These are phyloP conservation scores for Psettodes erumei DNA, from an alignment of 2,113 vertebrate species.

Conservation along the genomic window DNA sequence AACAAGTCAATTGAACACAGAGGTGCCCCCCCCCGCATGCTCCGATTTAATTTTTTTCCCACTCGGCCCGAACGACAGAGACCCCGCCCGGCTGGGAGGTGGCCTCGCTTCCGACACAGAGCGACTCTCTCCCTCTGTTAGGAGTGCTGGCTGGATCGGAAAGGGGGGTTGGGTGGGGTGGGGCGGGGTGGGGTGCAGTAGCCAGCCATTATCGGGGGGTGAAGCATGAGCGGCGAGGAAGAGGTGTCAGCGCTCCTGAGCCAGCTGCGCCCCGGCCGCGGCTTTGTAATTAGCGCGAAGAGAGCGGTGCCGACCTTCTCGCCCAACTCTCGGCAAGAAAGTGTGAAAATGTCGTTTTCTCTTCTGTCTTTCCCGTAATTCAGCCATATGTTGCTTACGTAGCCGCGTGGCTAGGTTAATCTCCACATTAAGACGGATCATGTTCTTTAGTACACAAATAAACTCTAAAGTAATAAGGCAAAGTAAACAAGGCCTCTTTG, in stretches of 20 bases:
- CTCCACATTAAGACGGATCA: not conserved
- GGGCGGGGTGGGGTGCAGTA: not conserved
- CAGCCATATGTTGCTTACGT: too few relatives aligned
- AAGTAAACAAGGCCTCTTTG: not conserved
- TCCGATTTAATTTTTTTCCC: conserved; percentile 61
- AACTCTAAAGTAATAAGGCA: too few relatives aligned
- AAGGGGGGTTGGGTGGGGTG: too few relatives aligned
- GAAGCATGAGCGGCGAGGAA: too few relatives aligned
- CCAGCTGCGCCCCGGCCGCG: not conserved
- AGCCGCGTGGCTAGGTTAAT: too few relatives aligned
- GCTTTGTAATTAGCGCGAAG: not conserved
- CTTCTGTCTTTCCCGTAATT: too few relatives aligned
- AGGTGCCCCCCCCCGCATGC: conserved; percentile 30
- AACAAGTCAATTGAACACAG: conserved; percentile 55
- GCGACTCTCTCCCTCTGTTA: conserved; percentile 22
- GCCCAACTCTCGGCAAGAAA: too few relatives aligned
- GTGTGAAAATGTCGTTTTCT: too few relatives aligned
- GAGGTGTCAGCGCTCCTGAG: too few relatives aligned
- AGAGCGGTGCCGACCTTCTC: too few relatives aligned
- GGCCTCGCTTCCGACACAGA: conserved; percentile 22
- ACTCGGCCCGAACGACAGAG: conserved; percentile 3
- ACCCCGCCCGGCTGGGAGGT: conserved; percentile 16
- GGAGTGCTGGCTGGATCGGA: not conserved
- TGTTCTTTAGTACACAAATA: not conserved
- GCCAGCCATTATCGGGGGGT: not conserved